Base-by-base conservation (phyloP, 1,140 invertebrate genomes). In the Orchestia grillus region DNA sequence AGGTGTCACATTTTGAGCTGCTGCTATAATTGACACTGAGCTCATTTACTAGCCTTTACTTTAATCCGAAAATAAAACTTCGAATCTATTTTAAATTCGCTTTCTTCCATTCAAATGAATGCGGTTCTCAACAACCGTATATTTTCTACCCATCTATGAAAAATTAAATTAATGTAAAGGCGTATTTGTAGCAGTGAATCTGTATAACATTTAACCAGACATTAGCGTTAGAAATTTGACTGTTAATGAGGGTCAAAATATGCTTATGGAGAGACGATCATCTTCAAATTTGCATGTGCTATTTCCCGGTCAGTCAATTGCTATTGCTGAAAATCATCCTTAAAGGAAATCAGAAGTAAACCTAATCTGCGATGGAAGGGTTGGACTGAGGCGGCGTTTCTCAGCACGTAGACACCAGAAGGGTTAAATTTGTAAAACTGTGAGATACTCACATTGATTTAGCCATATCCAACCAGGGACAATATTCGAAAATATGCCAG, bases 311-410 rank as follows among this genome's bases (percentile, higher is more conserved):
- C 88, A 90, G n/a, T 90, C n/a, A 42, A 90, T 42, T 90, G 88
- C 88, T 44, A 28, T 19, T 90, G n/a, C 36, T 90, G 88, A 90
- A 90, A 44, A 90, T 90, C 88, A 90, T 90, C 41, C 41, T n/a
- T 3, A 8, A 41, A 90, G 88, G 88, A 90, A 90, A 90, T 90
- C 42, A 90, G 41, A 42, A 90, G 43, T 90, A 44, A 90, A 90
- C 88, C n/a, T 41, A 90, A 90, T 90, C 88, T 90, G 41, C 43
- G 0, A 41, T 90, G 88, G 88, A 90, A 90, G 88, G 88, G 88
- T 90, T 90, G 28, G n/a, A 90, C 41, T 11, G 43, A 90, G 88
- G 88, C 42, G 23, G n/a, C 11, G 41, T 90, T 90, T 90, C 88
- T 42, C 28, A 90, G 28, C 88, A 44, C 88, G 43, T 4, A 42